Evolutionary conservation across 2,113 vertebrate species (phyloP).

Genomic region (Melanerpes formicivorus): DNA sequence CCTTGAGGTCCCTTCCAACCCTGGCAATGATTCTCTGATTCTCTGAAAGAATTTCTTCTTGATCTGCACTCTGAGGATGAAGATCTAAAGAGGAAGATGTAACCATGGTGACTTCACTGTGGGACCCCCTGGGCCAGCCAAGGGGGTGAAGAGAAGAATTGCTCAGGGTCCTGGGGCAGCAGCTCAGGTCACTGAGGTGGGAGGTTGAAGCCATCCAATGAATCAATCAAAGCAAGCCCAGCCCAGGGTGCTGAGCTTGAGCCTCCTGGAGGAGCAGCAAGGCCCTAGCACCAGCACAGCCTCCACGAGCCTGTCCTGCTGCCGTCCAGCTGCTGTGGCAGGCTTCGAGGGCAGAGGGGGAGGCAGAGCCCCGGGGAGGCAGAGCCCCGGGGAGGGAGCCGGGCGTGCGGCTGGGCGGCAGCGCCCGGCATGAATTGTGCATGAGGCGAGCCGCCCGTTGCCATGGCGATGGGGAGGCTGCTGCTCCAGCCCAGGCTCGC

Average conservation of each 20-base stretch:
- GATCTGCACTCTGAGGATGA: no score
- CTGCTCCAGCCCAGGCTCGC: conserved; percentile 70
- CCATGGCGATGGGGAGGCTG: conserved; percentile 71
- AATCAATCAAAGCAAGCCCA: not conserved
- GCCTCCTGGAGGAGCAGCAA: not conserved
- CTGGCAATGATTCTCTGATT: no score
- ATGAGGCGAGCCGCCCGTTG: conserved; percentile 77
- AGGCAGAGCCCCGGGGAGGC: not conserved
- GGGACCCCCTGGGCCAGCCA: no score
- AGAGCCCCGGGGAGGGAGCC: not conserved
- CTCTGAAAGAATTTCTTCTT: no score
- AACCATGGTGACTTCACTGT: no score
- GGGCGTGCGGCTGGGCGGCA: not conserved
- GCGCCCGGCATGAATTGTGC: conserved; percentile 85
- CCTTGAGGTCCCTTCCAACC: no score
- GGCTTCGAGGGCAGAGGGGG: not conserved
- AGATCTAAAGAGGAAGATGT: no score
- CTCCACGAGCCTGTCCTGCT: no score
- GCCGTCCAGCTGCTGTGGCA: fast-evolving
- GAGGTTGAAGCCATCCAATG: no score
- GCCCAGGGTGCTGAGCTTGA: fast-evolving
- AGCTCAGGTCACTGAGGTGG: no score
- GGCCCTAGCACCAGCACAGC: not conserved
- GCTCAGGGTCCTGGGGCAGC: no score
- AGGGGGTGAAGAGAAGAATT: no score